Evolutionary conservation across 1,140 invertebrate genomes (phyloP).

Genomic region (Venturia canescens): DNA sequence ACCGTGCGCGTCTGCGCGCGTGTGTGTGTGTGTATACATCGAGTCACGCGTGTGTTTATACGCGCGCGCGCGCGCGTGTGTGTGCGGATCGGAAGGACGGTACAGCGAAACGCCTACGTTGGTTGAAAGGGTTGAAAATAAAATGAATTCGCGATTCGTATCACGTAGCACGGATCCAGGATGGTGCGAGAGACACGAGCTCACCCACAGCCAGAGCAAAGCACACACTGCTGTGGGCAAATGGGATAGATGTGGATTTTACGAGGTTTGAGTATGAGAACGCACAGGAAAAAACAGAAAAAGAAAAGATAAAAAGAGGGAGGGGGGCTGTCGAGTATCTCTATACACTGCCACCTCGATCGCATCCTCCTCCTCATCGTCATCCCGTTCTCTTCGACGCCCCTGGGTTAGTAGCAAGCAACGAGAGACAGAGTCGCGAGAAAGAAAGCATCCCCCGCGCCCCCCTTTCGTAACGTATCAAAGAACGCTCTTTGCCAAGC

Average conservation of each 20-base stretch:
- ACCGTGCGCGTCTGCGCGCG: too few species aligned
- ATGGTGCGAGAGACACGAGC: conserved; percentile 51
- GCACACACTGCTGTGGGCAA: conserved; percentile 30
- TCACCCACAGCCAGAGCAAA: conserved; percentile 18
- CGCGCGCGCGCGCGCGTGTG: too few species aligned
- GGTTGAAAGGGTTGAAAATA: conserved; percentile 71
- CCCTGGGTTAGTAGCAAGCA: conserved; percentile 36
- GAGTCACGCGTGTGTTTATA: background rate
- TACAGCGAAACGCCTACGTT: conserved; percentile 36
- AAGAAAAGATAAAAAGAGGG: conserved; percentile 47
- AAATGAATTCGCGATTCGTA: conserved; percentile 68
- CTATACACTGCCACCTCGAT: conserved; percentile 25
- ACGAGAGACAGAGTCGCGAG: conserved; percentile 46
- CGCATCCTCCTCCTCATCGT: conserved; percentile 12
- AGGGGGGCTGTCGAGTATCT: conserved; percentile 23
- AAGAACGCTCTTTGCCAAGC: conserved; percentile 54
- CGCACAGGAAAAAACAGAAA: conserved; percentile 51
- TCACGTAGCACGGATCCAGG: conserved; percentile 61
- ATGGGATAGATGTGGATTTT: conserved; percentile 60
- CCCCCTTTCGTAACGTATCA: conserved; percentile 50
- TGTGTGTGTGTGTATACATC: background rate
- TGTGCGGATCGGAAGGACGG: background rate
- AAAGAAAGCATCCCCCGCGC: conserved; percentile 15
- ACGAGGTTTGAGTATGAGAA: conserved; percentile 49
- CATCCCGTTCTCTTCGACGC: conserved; percentile 22